phyloP scores from a whole-genome alignment of 2,888 invertebrate species.

The Oscheius myriophilus region DNA sequence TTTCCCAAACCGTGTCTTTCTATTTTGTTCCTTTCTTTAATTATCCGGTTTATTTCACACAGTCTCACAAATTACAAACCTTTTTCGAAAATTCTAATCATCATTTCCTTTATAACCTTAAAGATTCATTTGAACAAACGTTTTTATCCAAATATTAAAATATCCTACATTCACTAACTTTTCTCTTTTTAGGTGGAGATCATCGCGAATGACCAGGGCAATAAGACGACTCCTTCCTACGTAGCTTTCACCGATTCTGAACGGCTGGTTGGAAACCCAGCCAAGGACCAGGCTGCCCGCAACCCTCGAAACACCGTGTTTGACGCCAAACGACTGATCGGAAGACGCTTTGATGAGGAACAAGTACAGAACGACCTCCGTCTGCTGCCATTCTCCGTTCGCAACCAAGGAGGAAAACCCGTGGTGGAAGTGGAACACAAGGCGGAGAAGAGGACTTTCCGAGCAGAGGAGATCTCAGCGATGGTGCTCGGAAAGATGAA shows the following conservation, averaged over 20 bases:
- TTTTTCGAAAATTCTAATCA: no score
- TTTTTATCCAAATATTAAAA: background rate
- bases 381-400: slow-evolving; percentile 69
- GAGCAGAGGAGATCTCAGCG: slow-evolving; percentile 69
- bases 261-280: slow-evolving; percentile 73
- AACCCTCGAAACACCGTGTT: slow-evolving; percentile 71
- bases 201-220: slow-evolving; percentile 76
- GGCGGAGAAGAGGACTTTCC: slow-evolving; percentile 81
- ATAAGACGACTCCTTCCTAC: slow-evolving; percentile 80
- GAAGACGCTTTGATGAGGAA: slow-evolving; percentile 72
- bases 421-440: slow-evolving; percentile 81
- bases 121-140: no score
- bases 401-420: slow-evolving; percentile 52
- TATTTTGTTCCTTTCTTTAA: no score
- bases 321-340: slow-evolving; percentile 73
- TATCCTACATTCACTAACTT: background rate
- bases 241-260: slow-evolving; percentile 75
- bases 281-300: slow-evolving; percentile 75
- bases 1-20: no score
- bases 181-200: slow-evolving; percentile 72
- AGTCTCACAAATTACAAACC: no score
- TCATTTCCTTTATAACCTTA: background rate
- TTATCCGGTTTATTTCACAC: no score
- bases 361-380: slow-evolving; percentile 66
- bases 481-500: slow-evolving; percentile 69